These are phyloP conservation scores for Lamproptera curius DNA, from an alignment of 2,888 invertebrate species.

Conservation along the genomic window DNA sequence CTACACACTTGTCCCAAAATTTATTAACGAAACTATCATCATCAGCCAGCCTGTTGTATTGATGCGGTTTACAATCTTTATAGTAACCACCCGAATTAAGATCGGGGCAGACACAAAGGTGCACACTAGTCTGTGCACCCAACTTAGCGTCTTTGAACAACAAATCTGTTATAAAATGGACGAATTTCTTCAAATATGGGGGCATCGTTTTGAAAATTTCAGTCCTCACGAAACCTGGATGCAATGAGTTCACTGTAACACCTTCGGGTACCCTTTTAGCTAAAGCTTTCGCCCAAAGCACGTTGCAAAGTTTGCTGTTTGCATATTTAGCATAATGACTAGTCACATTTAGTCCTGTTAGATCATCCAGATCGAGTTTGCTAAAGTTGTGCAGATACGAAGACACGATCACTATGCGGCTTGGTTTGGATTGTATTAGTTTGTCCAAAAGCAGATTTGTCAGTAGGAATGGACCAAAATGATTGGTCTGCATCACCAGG, in stretches of 20 bases:
- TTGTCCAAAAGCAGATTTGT: constrained; percentile 80
- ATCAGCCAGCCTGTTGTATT: constrained; percentile 66
- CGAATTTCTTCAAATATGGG: constrained; percentile 49
- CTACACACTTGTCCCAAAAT: constrained; percentile 82
- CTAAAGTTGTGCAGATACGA: constrained; percentile 49
- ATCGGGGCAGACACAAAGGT: constrained; percentile 85
- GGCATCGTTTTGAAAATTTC: constrained; percentile 84
- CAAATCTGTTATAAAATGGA: constrained; percentile 74
- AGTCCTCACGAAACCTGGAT: constrained; percentile 90
- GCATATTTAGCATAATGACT: constrained; percentile 62
- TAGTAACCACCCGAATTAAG: constrained; percentile 87
- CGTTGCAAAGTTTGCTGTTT: constrained; percentile 59
- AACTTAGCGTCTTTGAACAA: constrained; percentile 84
- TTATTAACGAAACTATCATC: constrained; percentile 83
- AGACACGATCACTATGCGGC: constrained; percentile 64
- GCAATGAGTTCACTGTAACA: constrained; percentile 87
- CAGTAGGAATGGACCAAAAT: constrained; percentile 85
- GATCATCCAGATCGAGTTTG: constrained; percentile 65
- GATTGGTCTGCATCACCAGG: constrained; percentile 81
- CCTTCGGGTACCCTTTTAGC: constrained; percentile 59
- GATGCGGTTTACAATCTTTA: constrained; percentile 82
- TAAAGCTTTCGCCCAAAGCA: constrained; percentile 62
- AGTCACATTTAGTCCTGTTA: constrained; percentile 29
- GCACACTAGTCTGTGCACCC: constrained; percentile 88
- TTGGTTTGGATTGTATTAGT: constrained; percentile 52